A percentile compares a stretch with the other conserved stretches of the same genome.
phyloP scores from a whole-genome alignment of 2,888 invertebrate species.

The Mylabris sibirica region DNA sequence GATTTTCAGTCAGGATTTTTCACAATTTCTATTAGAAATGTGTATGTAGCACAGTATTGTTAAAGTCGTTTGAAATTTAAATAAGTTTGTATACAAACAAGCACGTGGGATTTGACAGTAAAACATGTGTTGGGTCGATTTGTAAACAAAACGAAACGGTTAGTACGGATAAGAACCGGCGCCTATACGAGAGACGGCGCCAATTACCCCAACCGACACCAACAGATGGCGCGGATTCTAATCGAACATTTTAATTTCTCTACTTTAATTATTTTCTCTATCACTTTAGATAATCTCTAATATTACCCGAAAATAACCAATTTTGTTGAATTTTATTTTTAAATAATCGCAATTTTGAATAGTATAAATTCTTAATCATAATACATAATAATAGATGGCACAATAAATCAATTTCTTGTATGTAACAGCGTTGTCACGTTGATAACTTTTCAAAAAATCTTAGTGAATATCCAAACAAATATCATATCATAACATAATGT shows the following conservation, averaged over 20 bases:
- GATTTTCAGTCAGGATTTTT: neutral
- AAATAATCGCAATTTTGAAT: neutral
- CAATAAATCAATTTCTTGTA: neutral
- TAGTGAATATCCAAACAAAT: no score
- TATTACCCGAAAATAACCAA: no score
- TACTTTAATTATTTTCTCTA: neutral
- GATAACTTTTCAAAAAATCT: neutral
- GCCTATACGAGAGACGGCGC: neutral
- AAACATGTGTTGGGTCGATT: slow-evolving; percentile 39
- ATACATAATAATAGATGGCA: neutral
- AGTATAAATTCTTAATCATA: neutral
- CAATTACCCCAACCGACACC: neutral
- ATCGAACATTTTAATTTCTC: neutral
- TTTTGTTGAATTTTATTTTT: neutral
- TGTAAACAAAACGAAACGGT: slow-evolving; percentile 34
- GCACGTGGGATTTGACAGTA: slow-evolving; percentile 47
- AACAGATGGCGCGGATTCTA: slow-evolving; percentile 14
- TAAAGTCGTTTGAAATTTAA: slow-evolving; percentile 21
- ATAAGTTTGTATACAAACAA: slow-evolving; percentile 29
- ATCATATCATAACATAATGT: no score
- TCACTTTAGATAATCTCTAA: no score
- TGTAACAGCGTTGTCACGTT: neutral
- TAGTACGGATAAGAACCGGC: slow-evolving; percentile 17
- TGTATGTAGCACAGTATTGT: neutral
- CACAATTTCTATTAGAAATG: neutral